Evolutionary conservation across 2,113 vertebrate genomes (phyloP), one percentile per base, ranked within the genome.

Genomic region (Lasiurus cinereus): DNA sequence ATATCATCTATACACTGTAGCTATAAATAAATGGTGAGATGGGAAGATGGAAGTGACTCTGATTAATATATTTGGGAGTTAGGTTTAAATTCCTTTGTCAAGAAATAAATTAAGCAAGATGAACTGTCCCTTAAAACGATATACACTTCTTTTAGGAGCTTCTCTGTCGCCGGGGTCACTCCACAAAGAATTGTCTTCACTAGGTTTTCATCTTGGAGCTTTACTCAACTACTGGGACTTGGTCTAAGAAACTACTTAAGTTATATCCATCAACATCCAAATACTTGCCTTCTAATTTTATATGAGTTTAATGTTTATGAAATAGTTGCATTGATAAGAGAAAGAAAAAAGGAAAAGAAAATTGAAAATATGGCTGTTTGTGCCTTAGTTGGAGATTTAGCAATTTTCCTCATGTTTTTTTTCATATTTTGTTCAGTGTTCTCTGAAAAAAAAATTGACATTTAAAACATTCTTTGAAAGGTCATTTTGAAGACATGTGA

Each of bases 381-480:
- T 73, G 48, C 33, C 70, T 96, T 79, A 78, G 77, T 1, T 64
- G 36, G 54, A 77, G 22, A 79, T 48, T 76, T 64, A 77, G 50
- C 90, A 66, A 36, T 78, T 96, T 84, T 93, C 95, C 67, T 87
- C 83, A 90, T 83, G 76, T 2, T 29, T 76, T 92, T 92, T 95
- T 94, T 54, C 48, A 78, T 90, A 82, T 96, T 88, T 96, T 27
- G 43, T 43, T 96, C 80, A 94, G n/a, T 94, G 56, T 95, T 96
- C 93, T 90, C 80, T 88, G 48, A 92, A 96, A 93, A 70, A 93
- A 70, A 70, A 22, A 78, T 2, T 96, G 92, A 90, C 77, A 96
- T 94, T 97, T 96, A 95, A 93, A 96, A 54, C 76, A 93, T 82
- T 95, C 43, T 90, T 92, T 96, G 14, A 96, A 94, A 97, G 95